These are phyloP conservation scores for Thecophora atra DNA, from an alignment of 2,888 invertebrate genomes.

Conservation along the genomic window DNA sequence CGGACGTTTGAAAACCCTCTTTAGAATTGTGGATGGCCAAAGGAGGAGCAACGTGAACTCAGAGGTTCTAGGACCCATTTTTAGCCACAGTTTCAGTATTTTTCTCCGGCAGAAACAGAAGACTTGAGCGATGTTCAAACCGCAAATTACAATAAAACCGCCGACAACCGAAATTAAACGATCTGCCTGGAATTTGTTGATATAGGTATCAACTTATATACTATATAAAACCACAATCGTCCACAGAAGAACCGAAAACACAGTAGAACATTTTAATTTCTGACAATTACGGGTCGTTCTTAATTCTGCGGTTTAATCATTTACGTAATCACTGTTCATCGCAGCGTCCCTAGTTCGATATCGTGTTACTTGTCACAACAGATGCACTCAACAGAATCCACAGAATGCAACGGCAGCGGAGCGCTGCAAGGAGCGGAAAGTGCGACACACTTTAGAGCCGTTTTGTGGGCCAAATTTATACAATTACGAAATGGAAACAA, in stretches of 20 bases:
- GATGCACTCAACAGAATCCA: conserved; percentile 46
- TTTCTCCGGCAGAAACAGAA: no score
- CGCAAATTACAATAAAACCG: no score
- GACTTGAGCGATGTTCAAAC: no score
- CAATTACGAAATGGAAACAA: conserved; percentile 31
- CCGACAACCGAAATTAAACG: no score
- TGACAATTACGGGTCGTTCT: conserved; percentile 12
- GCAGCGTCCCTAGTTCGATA: not conserved
- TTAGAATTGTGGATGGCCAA: no score
- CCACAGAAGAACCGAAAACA: not conserved
- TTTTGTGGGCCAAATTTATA: conserved; percentile 10
- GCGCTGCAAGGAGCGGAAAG: not conserved
- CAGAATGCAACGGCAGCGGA: conserved; percentile 27
- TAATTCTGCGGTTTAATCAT: conserved; percentile 28
- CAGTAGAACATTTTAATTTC: conserved; percentile 24
- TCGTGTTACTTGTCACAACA: conserved; percentile 1
- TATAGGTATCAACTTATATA: no score
- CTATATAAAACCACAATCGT: conserved; percentile 15
- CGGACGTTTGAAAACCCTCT: no score
- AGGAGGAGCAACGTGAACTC: no score
- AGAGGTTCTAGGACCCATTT: no score
- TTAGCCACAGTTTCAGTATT: no score
- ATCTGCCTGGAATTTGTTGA: no score
- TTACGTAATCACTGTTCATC: conserved; percentile 23
- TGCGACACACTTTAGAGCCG: conserved; percentile 3